Evolutionary conservation across 2,797 vertebrate genomes (phyloP), one percentile per base, ranked within the genome.

Genomic region (Microcaecilia unicolor): DNA sequence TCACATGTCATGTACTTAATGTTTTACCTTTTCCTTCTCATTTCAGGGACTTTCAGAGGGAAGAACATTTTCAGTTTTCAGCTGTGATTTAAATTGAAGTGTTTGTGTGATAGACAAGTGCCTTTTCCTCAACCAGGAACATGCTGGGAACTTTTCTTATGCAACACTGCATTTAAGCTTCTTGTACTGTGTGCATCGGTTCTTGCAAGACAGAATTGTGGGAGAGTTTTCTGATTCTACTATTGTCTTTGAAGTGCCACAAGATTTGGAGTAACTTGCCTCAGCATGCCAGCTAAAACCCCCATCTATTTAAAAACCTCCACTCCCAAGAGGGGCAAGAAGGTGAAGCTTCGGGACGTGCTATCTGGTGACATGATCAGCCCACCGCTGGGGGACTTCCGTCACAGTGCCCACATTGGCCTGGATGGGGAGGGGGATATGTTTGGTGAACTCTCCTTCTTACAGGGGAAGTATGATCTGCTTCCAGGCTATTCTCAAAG

Each of bases 351-450:
- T 2, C 78, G 88, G 1, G 86, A 88, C 16, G 42, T 89, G 56
- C 72, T 89, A 6, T 88, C 86, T 0, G 73, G 87, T 0, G 81
- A 90, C 28, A 88, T 88, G 87, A 88, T 90, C 57, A 90, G 87
- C 54, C 84, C 87, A 0, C 87, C 88, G 1, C 58, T 89, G 37
- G 88, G 88, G 1, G 86, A 89, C 17, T 71, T 90, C 2, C 78
- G 82, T 3, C 88, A 90, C 74, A 87, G 83, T 2, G 85, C 86
- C 9, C 87, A 90, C 5, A 83, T 89, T 19, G 88, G 88, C 8
- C 70, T 67, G 0, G 76, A 82, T 2, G 85, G 88, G 0, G 58
- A 82, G 31, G 68, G 67, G 0, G 86, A 85, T 72, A 88, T 87
- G 86, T 90, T 90, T 4, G 88, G 87, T 4, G 87, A 89, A 8